A percentile compares a stretch with the other conserved stretches of the same genome.
Evolutionary conservation across 1,140 invertebrate genomes (phyloP).

Genomic region (Brachionus calyciflorus): DNA sequence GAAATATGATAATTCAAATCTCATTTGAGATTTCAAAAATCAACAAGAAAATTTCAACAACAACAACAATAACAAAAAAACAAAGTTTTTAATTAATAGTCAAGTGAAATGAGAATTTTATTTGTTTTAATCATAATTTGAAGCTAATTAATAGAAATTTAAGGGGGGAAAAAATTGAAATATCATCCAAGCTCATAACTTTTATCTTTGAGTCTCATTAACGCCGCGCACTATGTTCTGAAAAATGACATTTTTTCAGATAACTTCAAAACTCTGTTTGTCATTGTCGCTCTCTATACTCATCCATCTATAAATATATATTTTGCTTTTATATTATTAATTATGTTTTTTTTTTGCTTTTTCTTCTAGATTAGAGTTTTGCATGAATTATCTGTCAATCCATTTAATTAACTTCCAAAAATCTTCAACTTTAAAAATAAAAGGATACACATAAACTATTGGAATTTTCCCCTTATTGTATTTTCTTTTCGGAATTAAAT

Average conservation of each 20-base stretch:
- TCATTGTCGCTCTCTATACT: slow-evolving; percentile 29
- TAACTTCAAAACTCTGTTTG: neutral
- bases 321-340: slow-evolving; percentile 16
- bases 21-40: neutral
- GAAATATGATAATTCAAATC: neutral
- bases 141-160: slow-evolving; percentile 2
- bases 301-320: slow-evolving; percentile 17
- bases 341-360: too few relatives aligned
- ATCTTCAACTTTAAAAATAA: neutral
- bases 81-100: too few relatives aligned
- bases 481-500: neutral
- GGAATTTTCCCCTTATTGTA: slow-evolving; percentile 16
- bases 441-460: slow-evolving; percentile 23
- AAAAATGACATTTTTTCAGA: slow-evolving; percentile 21
- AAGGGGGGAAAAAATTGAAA: slow-evolving; percentile 32
- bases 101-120: too few relatives aligned
- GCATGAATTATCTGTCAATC: slow-evolving; percentile 44
- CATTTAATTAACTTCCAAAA: slow-evolving; percentile 37
- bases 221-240: too few relatives aligned
- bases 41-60: too few relatives aligned
- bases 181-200: neutral
- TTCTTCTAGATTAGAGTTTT: slow-evolving; percentile 20
- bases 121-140: neutral
- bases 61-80: too few relatives aligned
- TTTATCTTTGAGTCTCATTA: neutral